Percentiles rank a stretch among this genome's conserved stretches.
These are phyloP conservation scores for Tenrec ecaudatus DNA, from an alignment of 2,113 vertebrate species.

Conservation along the genomic window DNA sequence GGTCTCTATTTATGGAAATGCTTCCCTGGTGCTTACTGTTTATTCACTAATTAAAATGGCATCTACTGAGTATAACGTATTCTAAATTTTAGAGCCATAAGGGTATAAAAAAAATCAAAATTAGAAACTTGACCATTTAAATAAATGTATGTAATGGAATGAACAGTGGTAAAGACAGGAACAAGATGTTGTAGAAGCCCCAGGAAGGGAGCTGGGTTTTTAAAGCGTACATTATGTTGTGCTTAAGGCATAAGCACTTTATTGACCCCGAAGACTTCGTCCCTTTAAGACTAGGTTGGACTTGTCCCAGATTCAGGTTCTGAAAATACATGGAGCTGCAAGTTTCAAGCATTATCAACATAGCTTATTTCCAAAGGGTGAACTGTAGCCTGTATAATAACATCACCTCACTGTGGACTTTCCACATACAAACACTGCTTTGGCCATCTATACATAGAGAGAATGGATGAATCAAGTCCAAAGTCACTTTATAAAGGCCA, in stretches of 20 bases:
- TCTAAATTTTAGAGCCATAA: background rate
- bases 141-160: background rate
- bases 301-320: slow-evolving; percentile 23
- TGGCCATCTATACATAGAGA: slow-evolving; percentile 7
- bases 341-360: slow-evolving; percentile 39
- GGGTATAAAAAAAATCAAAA: background rate
- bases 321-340: slow-evolving; percentile 22
- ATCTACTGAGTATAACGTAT: background rate
- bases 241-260: background rate
- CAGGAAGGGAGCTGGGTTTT: background rate
- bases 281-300: slow-evolving; percentile 39
- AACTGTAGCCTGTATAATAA: slow-evolving; percentile 6
- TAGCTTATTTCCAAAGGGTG: background rate
- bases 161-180: background rate
- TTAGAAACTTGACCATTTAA: background rate
- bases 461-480: slow-evolving; percentile 25
- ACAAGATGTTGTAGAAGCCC: background rate
- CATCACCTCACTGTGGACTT: background rate
- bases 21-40: background rate
- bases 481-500: slow-evolving; percentile 42
- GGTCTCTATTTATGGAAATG: background rate
- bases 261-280: background rate
- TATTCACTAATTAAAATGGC: background rate
- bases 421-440: slow-evolving; percentile 48
- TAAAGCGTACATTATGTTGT: background rate